phyloP scores from a whole-genome alignment of 2,888 invertebrate genomes.

The Formica aserva region DNA sequence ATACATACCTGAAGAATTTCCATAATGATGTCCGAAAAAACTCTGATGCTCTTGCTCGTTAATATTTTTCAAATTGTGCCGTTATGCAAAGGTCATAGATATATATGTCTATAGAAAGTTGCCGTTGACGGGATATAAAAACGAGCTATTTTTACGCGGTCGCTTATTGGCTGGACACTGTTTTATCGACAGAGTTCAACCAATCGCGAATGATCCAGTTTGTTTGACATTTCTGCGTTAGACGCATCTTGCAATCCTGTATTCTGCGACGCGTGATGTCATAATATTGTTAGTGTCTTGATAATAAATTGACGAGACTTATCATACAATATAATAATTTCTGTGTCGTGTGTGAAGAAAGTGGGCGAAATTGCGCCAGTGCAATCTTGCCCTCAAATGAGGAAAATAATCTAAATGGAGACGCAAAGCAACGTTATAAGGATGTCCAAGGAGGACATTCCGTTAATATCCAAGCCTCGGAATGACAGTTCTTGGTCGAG shows the following conservation, averaged over 20 bases:
- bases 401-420: constrained; percentile 79
- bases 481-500: constrained; percentile 88
- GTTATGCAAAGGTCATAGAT: background rate
- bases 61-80: background rate
- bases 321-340: background rate
- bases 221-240: background rate
- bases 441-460: constrained; percentile 90
- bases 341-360: background rate
- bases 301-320: constrained; percentile 32
- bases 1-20: background rate
- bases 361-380: background rate
- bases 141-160: background rate
- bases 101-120: background rate
- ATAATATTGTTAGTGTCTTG: constrained; percentile 56
- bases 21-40: background rate
- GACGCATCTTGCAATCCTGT: constrained; percentile 56
- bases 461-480: constrained; percentile 89
- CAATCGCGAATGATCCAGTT: background rate
- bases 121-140: background rate
- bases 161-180: constrained; percentile 18
- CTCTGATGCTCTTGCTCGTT: background rate
- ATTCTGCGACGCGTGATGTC: constrained; percentile 61
- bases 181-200: background rate
- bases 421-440: constrained; percentile 87
- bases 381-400: constrained; percentile 57